Conservation (phyloP, 2,113 vertebrate genomes). For the Antidorcas marsupialis region DNA sequence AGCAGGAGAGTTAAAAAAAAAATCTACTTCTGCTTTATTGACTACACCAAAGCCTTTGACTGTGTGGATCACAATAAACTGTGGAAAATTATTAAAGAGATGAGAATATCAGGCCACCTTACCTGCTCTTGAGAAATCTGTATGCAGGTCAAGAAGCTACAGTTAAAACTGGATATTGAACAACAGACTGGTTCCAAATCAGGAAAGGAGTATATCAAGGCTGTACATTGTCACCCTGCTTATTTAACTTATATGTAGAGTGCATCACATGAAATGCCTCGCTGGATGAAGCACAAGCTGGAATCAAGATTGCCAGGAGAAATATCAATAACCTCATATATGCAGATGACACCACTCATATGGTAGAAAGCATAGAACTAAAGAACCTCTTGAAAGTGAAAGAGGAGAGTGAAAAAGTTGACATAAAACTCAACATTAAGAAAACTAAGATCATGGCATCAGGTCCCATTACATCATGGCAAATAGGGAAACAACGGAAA, state of each 20-base stretch:
- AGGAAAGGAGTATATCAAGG: neutral
- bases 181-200: neutral
- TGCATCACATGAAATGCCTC: neutral
- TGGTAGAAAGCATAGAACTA: neutral
- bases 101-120: neutral
- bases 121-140: neutral
- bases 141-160: neutral
- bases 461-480: neutral
- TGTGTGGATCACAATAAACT: neutral
- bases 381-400: neutral
- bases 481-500: neutral
- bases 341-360: neutral
- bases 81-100: neutral
- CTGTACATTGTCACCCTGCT: neutral
- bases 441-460: neutral
- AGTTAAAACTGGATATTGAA: neutral
- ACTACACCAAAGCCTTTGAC: neutral
- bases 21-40: neutral
- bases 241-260: neutral
- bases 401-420: neutral
- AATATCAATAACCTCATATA: neutral
- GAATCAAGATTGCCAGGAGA: neutral
- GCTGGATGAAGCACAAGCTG: neutral
- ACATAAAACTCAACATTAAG: neutral
- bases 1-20: neutral